Evolutionary conservation across 2,888 invertebrate species (phyloP).

Genomic region (Chymomyza caudatula): DNA sequence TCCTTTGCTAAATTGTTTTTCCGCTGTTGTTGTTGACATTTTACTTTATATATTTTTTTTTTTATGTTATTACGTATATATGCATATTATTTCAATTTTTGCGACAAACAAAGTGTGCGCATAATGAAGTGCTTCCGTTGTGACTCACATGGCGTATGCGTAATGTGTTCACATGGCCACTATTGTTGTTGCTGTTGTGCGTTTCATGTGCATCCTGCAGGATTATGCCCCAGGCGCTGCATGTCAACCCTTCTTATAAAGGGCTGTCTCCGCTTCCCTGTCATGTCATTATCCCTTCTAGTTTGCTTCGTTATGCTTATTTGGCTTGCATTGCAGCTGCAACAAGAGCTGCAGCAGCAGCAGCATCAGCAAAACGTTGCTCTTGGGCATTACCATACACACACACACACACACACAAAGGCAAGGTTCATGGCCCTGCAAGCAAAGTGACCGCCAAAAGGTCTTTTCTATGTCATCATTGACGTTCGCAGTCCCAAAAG

Average conservation of each 20-base stretch:
- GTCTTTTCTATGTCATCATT: constrained; percentile 30
- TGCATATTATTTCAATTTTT: constrained; percentile 18
- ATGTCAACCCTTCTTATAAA: not conserved
- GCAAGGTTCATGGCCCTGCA: constrained; percentile 51
- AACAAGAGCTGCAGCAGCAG: constrained; percentile 13
- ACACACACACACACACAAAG: constrained; percentile 13
- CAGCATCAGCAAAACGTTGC: constrained; percentile 25
- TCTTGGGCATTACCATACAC: constrained; percentile 16
- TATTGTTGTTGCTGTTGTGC: not conserved
- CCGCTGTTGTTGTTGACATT: constrained; percentile 20
- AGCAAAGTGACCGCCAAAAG: constrained; percentile 45
- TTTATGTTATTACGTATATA: constrained; percentile 2
- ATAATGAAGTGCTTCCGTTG: constrained; percentile 6
- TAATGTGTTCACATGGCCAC: constrained; percentile 25
- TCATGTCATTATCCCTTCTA: constrained; percentile 16
- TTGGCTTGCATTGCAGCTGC: constrained; percentile 24
- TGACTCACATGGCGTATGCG: constrained; percentile 47
- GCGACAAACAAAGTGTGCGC: constrained; percentile 1
- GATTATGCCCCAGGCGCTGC: constrained; percentile 39
- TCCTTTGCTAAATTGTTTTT: constrained; percentile 46
- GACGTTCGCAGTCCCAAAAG: not conserved
- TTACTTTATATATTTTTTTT: constrained; percentile 9
- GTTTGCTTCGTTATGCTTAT: constrained; percentile 60
- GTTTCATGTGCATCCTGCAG: constrained; percentile 53
- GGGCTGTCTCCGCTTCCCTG: not conserved